Evolutionary conservation across 2,888 invertebrate genomes (phyloP), one percentile per base, ranked within the genome.

Genomic region (Cylindroiulus punctatus): DNA sequence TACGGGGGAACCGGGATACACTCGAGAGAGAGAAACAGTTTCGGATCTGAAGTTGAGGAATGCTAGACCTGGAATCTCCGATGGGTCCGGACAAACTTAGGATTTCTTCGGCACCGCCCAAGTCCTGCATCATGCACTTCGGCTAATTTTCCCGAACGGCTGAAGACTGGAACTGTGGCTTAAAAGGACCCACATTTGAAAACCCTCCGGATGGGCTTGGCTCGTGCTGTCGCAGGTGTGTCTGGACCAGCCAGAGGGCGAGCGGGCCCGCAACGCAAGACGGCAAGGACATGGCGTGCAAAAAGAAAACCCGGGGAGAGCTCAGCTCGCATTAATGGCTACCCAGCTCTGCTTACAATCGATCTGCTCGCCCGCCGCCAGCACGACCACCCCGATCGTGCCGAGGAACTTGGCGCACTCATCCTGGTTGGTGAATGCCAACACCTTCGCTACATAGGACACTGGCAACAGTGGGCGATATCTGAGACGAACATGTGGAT

Each of bases 381-480:
- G 88, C n/a, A 90, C 88, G 90, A 93, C 93, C 90, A 97, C 93
- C 92, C 94, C 94, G 92, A 96, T 95, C 90, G 95, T 94, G 91
- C 93, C 93, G 91, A 98, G 93, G 94, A 98, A 98, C 91, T 96
- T 95, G 92, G 94, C 92, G 92, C 96, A 96, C 92, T 96, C 95
- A 91, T 95, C 94, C 91, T 92, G 92, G 89, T 95, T 94, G 90
- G 94, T 94, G 93, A 98, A 97, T 91, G 95, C 96, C 94, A 98
- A 93, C 93, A 96, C 95, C 92, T 94, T 94, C 91, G 94, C 92
- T 92, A 98, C 93, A 94, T 95, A 96, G 91, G 94, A 94, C 92
- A 97, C 94, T 90, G 95, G 94, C 93, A 98, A 94, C 92, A 93
- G 94, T 92, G 96, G 98, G 90, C 98, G 97, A 94, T 96, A 98